These are phyloP conservation scores for Tarsius wallacei DNA, from an alignment of 2,797 vertebrate species.

Conservation along the genomic window DNA sequence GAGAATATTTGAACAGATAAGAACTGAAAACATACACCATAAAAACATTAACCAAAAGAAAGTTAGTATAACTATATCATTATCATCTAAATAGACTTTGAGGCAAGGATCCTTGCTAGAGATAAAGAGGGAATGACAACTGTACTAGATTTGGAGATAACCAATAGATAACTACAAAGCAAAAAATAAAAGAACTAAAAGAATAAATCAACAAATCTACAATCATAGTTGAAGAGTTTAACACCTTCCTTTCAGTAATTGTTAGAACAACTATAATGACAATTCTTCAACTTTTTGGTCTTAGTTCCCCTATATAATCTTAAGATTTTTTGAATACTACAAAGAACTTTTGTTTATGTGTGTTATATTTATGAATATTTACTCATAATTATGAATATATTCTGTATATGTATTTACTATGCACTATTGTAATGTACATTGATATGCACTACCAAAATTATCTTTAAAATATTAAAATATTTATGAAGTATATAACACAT, in stretches of 20 bases:
- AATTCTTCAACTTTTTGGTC: background rate
- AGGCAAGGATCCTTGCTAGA: background rate
- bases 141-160: background rate
- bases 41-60: background rate
- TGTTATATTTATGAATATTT: background rate
- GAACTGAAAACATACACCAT: background rate
- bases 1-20: background rate
- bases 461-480: background rate
- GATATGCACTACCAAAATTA: background rate
- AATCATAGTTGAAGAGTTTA: background rate
- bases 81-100: background rate
- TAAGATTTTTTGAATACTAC: background rate
- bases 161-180: background rate
- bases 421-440: background rate
- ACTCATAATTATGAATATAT: background rate
- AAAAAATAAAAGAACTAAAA: background rate
- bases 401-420: background rate
- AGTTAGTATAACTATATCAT: background rate
- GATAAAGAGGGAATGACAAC: background rate
- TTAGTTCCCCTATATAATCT: background rate
- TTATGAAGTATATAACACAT: background rate
- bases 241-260: background rate
- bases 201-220: background rate
- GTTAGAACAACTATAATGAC: background rate
- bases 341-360: background rate